A percentile compares a stretch with the other conserved stretches of the same genome.
Conservation (phyloP, 2,113 vertebrate genomes). For the Fregata magnificens region DNA sequence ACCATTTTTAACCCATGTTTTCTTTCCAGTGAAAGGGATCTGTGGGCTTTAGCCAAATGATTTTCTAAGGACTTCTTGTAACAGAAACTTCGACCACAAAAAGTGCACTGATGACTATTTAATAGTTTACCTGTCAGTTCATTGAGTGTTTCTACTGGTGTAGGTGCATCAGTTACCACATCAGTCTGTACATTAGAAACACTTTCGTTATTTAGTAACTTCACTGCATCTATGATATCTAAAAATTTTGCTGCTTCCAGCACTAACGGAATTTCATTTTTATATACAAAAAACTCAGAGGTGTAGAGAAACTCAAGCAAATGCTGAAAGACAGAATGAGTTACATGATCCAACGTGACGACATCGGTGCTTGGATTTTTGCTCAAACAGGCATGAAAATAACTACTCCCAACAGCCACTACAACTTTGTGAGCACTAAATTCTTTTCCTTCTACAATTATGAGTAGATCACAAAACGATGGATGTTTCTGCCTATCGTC, state of each 20-base stretch:
- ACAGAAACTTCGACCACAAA: constrained; percentile 77
- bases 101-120: constrained; percentile 71
- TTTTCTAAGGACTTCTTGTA: constrained; percentile 83
- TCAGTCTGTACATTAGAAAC: constrained; percentile 52
- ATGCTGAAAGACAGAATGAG: constrained; percentile 87
- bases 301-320: constrained; percentile 94
- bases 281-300: constrained; percentile 86
- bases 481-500: constrained; percentile 86
- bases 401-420: constrained; percentile 94
- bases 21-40: constrained; percentile 38
- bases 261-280: constrained; percentile 85
- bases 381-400: constrained; percentile 92
- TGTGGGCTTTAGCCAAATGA: constrained; percentile 79
- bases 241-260: constrained; percentile 91
- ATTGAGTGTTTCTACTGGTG: constrained; percentile 41
- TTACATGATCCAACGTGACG: constrained; percentile 90
- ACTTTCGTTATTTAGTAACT: constrained; percentile 83
- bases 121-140: constrained; percentile 70
- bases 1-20: constrained; percentile 74
- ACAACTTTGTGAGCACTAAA: constrained; percentile 93
- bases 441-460: constrained; percentile 88
- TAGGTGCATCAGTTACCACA: constrained; percentile 23
- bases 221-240: constrained; percentile 94
- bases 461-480: constrained; percentile 89
- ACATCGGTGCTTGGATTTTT: constrained; percentile 84